These are phyloP conservation scores for Rhinogobius similis DNA, from an alignment of 2,113 vertebrate species.

Conservation along the genomic window DNA sequence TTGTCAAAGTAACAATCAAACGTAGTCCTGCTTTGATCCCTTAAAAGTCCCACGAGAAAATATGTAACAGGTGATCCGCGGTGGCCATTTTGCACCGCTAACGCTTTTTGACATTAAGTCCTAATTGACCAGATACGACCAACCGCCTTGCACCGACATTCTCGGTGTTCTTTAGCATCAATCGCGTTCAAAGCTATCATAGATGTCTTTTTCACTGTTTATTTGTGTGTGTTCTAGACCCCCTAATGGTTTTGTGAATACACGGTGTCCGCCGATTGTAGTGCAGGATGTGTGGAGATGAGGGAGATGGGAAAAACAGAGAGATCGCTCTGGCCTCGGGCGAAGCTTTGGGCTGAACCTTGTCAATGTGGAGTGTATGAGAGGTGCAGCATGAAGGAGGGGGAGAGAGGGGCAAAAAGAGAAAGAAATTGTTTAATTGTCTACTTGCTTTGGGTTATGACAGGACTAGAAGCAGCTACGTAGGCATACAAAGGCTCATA, in stretches of 20 bases:
- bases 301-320: conserved; percentile 78
- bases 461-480: conserved; percentile 49
- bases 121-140: conserved; percentile 29
- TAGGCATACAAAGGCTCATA: background rate
- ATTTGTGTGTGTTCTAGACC: conserved; percentile 72
- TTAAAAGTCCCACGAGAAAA: conserved; percentile 59
- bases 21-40: conserved; percentile 67
- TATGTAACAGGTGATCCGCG: conserved; percentile 60
- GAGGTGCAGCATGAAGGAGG: conserved; percentile 3
- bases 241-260: conserved; percentile 74
- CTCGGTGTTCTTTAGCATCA: conserved; percentile 6
- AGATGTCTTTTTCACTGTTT: conserved; percentile 62
- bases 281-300: conserved; percentile 75
- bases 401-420: conserved; percentile 14
- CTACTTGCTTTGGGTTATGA: conserved; percentile 49
- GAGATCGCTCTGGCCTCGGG: conserved; percentile 72
- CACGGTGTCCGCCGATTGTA: conserved; percentile 77
- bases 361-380: conserved; percentile 52
- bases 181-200: conserved; percentile 34
- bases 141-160: background rate
- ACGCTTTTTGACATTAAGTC: conserved; percentile 53
- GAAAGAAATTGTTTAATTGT: conserved; percentile 27
- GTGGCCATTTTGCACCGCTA: conserved; percentile 47
- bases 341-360: conserved; percentile 69
- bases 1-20: conserved; percentile 71